phyloP scores from a whole-genome alignment of 2,113 vertebrate species.

The Myiozetetes cayanensis region DNA sequence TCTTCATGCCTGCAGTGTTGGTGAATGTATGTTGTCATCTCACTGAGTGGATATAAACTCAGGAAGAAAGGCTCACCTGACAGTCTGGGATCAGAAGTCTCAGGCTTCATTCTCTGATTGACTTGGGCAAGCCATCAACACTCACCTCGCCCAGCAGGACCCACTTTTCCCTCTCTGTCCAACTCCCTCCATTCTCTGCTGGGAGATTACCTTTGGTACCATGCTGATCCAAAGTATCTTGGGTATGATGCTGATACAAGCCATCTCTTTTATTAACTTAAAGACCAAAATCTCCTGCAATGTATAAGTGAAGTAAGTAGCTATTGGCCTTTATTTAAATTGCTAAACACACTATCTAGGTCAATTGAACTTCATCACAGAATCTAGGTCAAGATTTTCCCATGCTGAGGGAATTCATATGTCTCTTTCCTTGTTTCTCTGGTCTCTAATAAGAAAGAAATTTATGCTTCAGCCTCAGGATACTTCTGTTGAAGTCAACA shows the following conservation, averaged over 20 bases:
- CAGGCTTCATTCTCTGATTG: not conserved
- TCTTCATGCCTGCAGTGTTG: not conserved
- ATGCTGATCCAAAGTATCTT: not conserved
- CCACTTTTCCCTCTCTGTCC: not conserved
- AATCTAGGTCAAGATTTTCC: constrained; percentile 49
- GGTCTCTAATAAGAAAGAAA: not conserved
- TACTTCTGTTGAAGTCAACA: not conserved
- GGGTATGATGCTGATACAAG: not conserved
- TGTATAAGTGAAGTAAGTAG: not conserved
- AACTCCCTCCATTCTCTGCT: not conserved
- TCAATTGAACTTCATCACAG: not conserved
- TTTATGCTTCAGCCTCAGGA: not conserved
- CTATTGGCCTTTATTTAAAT: not conserved
- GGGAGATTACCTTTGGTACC: not conserved
- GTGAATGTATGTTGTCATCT: not conserved
- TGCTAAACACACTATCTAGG: constrained; percentile 3
- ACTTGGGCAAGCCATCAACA: not conserved
- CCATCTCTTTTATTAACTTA: not conserved
- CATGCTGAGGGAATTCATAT: constrained; percentile 4
- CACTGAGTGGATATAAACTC: not conserved
- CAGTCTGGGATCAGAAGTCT: not conserved
- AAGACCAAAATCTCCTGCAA: not conserved
- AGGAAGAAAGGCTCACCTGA: not conserved
- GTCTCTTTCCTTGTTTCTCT: not conserved
- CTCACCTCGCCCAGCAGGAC: rapidly evolving